These are phyloP conservation scores for Laterallus jamaicensis DNA, from an alignment of 2,113 vertebrate genomes.

Conservation along the genomic window DNA sequence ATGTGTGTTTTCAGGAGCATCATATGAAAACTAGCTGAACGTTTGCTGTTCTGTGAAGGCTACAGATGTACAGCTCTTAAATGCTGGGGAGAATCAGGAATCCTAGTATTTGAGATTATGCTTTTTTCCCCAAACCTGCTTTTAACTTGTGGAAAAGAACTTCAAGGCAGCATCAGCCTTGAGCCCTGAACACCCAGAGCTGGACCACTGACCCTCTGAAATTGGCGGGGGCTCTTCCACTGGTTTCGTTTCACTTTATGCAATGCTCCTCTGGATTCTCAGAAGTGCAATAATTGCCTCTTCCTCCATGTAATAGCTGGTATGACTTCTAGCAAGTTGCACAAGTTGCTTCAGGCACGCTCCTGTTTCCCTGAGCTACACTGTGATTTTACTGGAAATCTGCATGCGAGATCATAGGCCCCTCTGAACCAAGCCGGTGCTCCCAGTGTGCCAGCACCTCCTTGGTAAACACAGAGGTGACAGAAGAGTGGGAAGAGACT, in stretches of 20 bases:
- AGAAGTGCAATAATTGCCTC: background rate
- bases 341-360: background rate
- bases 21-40: background rate
- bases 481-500: background rate
- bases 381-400: background rate
- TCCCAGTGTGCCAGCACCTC: background rate
- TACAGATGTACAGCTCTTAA: background rate
- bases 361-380: background rate
- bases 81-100: background rate
- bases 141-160: background rate
- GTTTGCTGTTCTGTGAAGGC: background rate
- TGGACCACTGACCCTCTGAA: background rate
- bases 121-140: background rate
- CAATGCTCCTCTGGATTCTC: background rate
- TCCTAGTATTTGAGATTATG: background rate
- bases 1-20: background rate
- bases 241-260: background rate
- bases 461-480: background rate
- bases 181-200: background rate
- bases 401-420: background rate
- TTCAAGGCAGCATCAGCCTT: background rate
- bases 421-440: background rate
- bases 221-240: background rate
- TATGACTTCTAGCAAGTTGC: background rate
- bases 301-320: background rate